phyloP scores from a whole-genome alignment of 2,113 vertebrate genomes.

The Trochalopteron elliotii region DNA sequence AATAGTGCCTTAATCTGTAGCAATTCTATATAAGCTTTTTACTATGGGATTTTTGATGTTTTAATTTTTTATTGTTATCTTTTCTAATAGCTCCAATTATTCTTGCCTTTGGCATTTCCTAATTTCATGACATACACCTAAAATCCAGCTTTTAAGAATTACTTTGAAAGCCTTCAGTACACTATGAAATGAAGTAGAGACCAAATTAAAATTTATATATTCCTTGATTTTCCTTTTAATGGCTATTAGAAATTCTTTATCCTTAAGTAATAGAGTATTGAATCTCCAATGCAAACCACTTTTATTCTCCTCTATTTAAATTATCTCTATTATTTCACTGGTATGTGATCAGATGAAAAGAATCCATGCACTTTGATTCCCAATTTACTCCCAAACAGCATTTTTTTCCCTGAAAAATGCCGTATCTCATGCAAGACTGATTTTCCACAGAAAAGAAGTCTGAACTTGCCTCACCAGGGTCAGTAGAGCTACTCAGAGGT shows the following conservation, averaged over 20 bases:
- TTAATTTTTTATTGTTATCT: constrained; percentile 72
- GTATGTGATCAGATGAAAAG: constrained; percentile 57
- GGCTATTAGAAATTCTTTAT: constrained; percentile 78
- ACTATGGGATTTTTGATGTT: constrained; percentile 70
- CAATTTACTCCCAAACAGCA: constrained; percentile 46
- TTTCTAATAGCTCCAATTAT: constrained; percentile 67
- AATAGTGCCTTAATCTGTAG: constrained; percentile 70
- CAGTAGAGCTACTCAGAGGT: neutral
- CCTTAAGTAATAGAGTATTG: constrained; percentile 75
- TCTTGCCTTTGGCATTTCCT: constrained; percentile 68
- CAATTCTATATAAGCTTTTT: constrained; percentile 70
- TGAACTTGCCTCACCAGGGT: neutral
- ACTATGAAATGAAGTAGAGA: constrained; percentile 48
- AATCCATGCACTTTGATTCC: constrained; percentile 59
- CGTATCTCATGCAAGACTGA: neutral
- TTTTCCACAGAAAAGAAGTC: neutral
- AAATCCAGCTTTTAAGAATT: constrained; percentile 60
- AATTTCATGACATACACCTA: constrained; percentile 65
- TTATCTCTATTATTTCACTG: constrained; percentile 67
- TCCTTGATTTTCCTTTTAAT: constrained; percentile 76
- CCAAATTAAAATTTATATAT: constrained; percentile 78
- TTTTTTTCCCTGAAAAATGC: constrained; percentile 24
- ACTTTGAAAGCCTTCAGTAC: constrained; percentile 56
- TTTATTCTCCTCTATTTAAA: constrained; percentile 65
- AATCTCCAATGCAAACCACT: constrained; percentile 68